phyloP scores from a whole-genome alignment of 2,888 invertebrate species.

The Adineta ricciae region DNA sequence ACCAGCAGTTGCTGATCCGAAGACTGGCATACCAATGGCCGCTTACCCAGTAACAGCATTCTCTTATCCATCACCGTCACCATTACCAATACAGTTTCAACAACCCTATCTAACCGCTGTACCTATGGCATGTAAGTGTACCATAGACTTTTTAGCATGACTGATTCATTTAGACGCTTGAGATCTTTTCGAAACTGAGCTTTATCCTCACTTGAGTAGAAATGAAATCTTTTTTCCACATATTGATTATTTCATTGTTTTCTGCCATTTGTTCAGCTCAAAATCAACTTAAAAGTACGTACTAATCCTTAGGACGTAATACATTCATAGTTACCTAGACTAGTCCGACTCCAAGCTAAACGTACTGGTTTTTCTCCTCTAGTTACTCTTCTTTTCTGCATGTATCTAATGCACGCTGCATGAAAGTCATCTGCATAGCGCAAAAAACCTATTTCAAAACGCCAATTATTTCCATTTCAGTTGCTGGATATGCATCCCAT shows the following conservation, averaged over 20 bases:
- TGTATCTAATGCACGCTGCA: neutral
- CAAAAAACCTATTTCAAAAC: neutral
- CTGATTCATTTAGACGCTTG: neutral
- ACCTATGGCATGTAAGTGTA: neutral
- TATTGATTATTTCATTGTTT: neutral
- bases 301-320: neutral
- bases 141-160: neutral
- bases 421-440: no score
- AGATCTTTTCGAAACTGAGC: neutral
- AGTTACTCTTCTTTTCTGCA: neutral
- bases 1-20: conserved; percentile 27
- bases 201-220: neutral
- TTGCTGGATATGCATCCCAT: conserved; percentile 99
- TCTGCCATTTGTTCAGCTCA: neutral
- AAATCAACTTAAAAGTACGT: neutral
- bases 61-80: neutral
- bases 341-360: neutral
- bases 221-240: neutral
- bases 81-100: neutral
- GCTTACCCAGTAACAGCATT: conserved; percentile 23
- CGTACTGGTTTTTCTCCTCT: neutral
- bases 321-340: neutral
- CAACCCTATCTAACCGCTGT: conserved; percentile 8
- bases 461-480: conserved; percentile 63
- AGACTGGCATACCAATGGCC: conserved; percentile 31